Evolutionary conservation across 2,797 vertebrate genomes (phyloP).

Genomic region (Xenopus petersii): DNA sequence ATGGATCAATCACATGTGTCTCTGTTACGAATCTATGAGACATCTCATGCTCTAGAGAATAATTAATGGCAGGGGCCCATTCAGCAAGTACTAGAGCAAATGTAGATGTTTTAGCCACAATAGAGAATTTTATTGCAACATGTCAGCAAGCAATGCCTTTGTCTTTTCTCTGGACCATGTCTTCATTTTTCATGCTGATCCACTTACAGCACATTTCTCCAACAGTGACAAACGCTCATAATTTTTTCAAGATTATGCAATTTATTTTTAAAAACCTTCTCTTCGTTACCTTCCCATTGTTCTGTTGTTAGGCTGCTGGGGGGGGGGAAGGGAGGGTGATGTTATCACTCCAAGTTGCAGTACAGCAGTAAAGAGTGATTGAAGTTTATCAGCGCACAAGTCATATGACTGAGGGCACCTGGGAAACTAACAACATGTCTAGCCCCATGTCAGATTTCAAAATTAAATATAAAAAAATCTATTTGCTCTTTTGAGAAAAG

Average conservation of each 20-base stretch:
- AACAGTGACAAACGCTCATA: not conserved
- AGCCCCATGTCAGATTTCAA: no score
- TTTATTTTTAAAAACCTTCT: not conserved
- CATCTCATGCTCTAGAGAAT: not conserved
- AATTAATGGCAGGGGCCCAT: constrained; percentile 21
- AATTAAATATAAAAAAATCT: no score
- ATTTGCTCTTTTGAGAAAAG: no score
- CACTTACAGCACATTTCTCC: not conserved
- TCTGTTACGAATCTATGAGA: constrained; percentile 19
- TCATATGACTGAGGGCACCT: no score
- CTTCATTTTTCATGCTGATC: not conserved
- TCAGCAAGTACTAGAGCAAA: constrained; percentile 31
- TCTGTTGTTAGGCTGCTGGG: no score
- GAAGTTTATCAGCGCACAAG: no score
- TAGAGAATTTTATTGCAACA: constrained; percentile 15
- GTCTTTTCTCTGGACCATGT: not conserved
- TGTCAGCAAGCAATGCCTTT: constrained; percentile 10
- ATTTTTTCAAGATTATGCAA: not conserved
- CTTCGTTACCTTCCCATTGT: no score
- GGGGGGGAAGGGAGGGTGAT: no score
- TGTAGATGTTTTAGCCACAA: constrained; percentile 4
- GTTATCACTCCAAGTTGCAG: no score
- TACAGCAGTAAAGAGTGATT: no score
- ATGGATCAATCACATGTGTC: constrained; percentile 29
- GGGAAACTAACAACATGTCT: no score